phyloP scores from a whole-genome alignment of 53 echinoderm and acorn worm genomes.

The Pentamera pediparva region DNA sequence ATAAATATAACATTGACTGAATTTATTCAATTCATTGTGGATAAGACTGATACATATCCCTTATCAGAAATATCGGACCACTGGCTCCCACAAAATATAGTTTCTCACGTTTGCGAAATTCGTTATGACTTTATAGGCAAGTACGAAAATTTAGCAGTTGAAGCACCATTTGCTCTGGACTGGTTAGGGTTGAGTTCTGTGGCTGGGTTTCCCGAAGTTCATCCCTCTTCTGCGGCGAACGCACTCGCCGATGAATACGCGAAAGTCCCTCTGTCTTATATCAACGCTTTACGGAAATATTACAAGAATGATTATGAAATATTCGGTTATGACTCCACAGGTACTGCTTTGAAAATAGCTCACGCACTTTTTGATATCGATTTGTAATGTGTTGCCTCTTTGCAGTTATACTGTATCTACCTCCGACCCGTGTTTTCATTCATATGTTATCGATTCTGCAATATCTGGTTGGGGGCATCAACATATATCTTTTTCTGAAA shows the following conservation, averaged over 20 bases:
- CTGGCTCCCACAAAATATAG: slow-evolving; percentile 63
- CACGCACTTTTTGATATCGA: slow-evolving; percentile 6
- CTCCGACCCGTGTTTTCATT: too few species aligned
- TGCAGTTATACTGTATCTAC: too few species aligned
- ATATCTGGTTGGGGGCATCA: too few species aligned
- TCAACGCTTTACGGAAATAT: slow-evolving; percentile 38
- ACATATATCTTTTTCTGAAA: too few species aligned
- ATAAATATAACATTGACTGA: slow-evolving; percentile 4
- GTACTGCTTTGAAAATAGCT: background rate
- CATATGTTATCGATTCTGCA: too few species aligned
- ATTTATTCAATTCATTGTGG: background rate
- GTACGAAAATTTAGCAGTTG: slow-evolving; percentile 63
- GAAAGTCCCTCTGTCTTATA: slow-evolving; percentile 29
- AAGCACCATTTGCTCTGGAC: slow-evolving; percentile 56
- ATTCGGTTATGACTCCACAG: slow-evolving; percentile 56
- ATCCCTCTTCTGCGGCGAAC: slow-evolving; percentile 41
- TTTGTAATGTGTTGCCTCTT: too few species aligned
- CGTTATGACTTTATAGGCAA: slow-evolving; percentile 77
- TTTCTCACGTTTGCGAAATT: slow-evolving; percentile 61
- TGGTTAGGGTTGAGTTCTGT: slow-evolving; percentile 33
- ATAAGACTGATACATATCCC: background rate
- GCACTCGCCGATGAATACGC: slow-evolving; percentile 42
- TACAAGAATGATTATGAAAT: slow-evolving; percentile 59
- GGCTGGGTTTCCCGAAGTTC: slow-evolving; percentile 45
- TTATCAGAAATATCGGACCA: slow-evolving; percentile 47